Evolutionary conservation across 2,113 vertebrate genomes (phyloP).

Genomic region (Ochotona princeps): DNA sequence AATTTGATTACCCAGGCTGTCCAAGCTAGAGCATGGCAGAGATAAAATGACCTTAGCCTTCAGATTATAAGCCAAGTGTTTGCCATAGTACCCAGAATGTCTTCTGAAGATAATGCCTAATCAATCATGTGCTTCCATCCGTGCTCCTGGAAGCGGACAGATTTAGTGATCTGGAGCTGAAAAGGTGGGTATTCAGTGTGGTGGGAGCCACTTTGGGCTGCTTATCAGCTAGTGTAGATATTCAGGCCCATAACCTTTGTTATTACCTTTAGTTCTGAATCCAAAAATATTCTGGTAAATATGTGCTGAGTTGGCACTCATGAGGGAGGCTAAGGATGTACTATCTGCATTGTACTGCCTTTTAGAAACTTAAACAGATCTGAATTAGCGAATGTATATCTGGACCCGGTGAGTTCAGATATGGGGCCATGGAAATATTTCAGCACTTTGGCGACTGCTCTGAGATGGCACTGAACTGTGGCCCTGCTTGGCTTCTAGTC

Average conservation of each 20-base stretch:
- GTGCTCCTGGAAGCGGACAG: neutral
- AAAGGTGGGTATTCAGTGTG: neutral
- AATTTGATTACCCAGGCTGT: neutral
- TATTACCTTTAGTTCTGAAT: neutral
- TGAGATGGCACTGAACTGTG: no score
- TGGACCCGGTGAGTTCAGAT: neutral
- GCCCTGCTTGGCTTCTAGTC: neutral
- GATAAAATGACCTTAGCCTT: neutral
- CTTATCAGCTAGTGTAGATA: neutral
- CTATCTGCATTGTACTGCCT: neutral
- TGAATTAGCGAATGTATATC: neutral
- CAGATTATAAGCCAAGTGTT: neutral
- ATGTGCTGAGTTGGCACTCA: neutral
- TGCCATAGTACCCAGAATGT: neutral
- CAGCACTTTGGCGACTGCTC: neutral
- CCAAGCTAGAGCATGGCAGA: neutral
- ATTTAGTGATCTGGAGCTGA: neutral
- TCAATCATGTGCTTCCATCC: rapidly evolving
- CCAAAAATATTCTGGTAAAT: neutral
- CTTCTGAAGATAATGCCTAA: neutral
- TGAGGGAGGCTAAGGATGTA: neutral
- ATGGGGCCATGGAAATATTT: neutral
- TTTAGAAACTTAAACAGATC: neutral
- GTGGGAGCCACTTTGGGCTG: neutral
- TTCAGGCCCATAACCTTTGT: neutral